phyloP scores from a whole-genome alignment of 2,888 invertebrate species.

The Diarsia dahlii region DNA sequence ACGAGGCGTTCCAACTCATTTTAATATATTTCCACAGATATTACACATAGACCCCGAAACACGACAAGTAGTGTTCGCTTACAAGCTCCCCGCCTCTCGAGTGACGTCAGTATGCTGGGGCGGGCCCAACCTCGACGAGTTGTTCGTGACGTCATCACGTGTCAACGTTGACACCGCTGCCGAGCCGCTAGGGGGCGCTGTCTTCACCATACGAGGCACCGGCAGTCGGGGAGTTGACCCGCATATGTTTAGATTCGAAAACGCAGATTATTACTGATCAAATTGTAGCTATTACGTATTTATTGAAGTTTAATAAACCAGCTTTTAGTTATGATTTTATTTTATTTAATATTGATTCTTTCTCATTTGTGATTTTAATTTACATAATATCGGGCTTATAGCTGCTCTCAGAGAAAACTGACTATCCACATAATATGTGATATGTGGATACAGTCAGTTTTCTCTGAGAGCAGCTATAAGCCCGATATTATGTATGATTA shows the following conservation, averaged over 20 bases:
- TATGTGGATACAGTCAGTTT: no score
- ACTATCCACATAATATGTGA: no score
- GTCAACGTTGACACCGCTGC: conserved; percentile 57
- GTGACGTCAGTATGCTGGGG: conserved; percentile 93
- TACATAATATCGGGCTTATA: no score
- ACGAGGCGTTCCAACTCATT: neutral
- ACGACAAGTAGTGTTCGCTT: conserved; percentile 82
- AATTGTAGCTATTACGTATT: conserved; percentile 35
- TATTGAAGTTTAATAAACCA: conserved; percentile 30
- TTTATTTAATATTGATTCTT: neutral
- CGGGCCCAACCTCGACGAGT: conserved; percentile 91
- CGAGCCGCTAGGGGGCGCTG: conserved; percentile 80
- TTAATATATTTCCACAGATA: conserved; percentile 80
- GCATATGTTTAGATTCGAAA: conserved; percentile 75
- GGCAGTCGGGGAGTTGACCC: conserved; percentile 77
- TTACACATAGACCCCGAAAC: conserved; percentile 89
- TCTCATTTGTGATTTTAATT: no score
- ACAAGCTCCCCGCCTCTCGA: conserved; percentile 90
- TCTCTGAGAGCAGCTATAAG: no score
- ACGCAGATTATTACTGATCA: conserved; percentile 79
- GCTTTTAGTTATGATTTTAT: conserved; percentile 10
- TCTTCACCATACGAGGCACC: conserved; percentile 81
- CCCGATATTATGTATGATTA: no score
- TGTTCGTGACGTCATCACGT: conserved; percentile 91
- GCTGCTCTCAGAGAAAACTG: no score